A percentile compares a stretch with the other conserved stretches of the same genome.
These are phyloP conservation scores for Labeo catla DNA, from an alignment of 2,113 vertebrate genomes.

Conservation along the genomic window DNA sequence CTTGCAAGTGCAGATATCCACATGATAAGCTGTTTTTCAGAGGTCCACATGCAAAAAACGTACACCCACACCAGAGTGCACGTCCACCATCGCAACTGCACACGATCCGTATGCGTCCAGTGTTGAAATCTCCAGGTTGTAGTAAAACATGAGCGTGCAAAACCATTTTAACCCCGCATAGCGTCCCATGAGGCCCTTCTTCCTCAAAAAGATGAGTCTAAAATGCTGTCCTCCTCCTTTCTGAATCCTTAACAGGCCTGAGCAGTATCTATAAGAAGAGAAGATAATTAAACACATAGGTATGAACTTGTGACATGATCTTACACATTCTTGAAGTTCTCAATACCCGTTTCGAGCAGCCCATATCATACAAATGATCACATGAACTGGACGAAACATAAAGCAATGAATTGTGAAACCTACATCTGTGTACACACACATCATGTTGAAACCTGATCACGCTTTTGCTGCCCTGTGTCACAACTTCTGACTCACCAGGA, in stretches of 20 bases:
- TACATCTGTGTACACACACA: constrained; percentile 44
- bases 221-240: not conserved
- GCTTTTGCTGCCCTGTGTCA: constrained; percentile 54
- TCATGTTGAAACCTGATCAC: constrained; percentile 58
- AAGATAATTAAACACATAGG: not conserved
- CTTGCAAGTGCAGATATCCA: constrained; percentile 20
- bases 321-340: not conserved
- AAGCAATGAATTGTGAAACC: constrained; percentile 11
- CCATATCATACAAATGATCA: not conserved
- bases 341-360: not conserved
- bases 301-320: too few species aligned
- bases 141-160: constrained; percentile 23
- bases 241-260: not conserved
- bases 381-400: not conserved
- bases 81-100: not conserved
- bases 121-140: constrained; percentile 5
- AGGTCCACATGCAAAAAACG: constrained; percentile 23
- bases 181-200: constrained; percentile 37
- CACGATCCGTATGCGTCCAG: not conserved
- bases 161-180: constrained; percentile 47
- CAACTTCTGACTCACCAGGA: constrained; percentile 62
- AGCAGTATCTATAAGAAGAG: constrained; percentile 23
- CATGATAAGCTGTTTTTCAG: constrained; percentile 34
- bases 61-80: not conserved
- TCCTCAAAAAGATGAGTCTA: constrained; percentile 12